Base-by-base conservation (phyloP, 2,113 vertebrate genomes). In the Coturnix japonica region DNA sequence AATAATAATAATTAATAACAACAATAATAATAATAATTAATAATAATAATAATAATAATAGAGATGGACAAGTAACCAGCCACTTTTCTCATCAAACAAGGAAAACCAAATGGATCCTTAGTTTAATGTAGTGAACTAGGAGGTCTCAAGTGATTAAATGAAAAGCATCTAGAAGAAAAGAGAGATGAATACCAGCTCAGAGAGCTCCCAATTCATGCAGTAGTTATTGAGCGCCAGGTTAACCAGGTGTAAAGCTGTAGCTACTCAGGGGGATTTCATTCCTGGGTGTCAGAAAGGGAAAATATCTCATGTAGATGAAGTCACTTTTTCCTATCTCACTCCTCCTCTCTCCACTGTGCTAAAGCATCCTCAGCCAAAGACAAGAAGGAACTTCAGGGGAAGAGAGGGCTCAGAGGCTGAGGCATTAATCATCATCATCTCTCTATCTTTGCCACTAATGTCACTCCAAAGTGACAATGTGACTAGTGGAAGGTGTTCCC, bases 391-490 rank as follows among this genome's bases (percentile, higher is more conserved):
- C 22, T 74, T 90, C 64, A 72, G 53, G 56, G 15, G 12, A 28
- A 37, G 41, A 72, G 81, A 66, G 10, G 8, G 15, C 30, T 74
- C 11, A 1, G 33, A 18, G 8, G 2, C 37, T 56, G 39, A 86
- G 28, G 14, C 53, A 72, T 90, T 90, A 89, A 81, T 93, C 83
- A 74, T 93, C 80, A 74, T 28, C 51, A 31, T 33, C 46, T 86
- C 25, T 44, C 39, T 70, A 33, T 61, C 90, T 88, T 69, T 84
- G 61, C 46, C 54, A 39, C 35, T 76, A 17, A 65, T 89, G 41
- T 92, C 21, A 54, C 35, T 65, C 31, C 53, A 90, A 93, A 87
- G n/a, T n/a, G 81, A 5, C 7, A 3, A 81, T n/a, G n/a, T n/a
- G 4, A 37, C 59, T 61, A 17, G 59, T 18, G 33, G 23, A 33